phyloP scores from a whole-genome alignment of 2,113 vertebrate species.

The Plotosus lineatus region DNA sequence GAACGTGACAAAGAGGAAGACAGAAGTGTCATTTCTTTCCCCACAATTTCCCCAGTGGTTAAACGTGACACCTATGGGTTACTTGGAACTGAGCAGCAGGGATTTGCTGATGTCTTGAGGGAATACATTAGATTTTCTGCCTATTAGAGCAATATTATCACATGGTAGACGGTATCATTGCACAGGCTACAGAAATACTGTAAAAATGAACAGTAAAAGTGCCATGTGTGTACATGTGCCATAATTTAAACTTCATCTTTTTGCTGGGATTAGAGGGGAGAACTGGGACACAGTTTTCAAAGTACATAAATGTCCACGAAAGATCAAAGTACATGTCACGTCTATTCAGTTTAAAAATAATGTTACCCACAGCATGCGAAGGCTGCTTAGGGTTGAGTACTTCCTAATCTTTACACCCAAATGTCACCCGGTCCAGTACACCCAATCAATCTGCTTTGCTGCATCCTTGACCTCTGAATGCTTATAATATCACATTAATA shows the following conservation, averaged over 20 bases:
- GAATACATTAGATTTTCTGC: slow-evolving; percentile 1
- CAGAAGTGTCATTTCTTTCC: slow-evolving; percentile 4
- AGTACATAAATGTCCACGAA: neutral
- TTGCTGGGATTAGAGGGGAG: neutral
- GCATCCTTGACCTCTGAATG: slow-evolving; percentile 1
- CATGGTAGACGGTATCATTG: neutral
- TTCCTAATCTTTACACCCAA: slow-evolving; percentile 19
- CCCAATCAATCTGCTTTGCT: slow-evolving; percentile 20
- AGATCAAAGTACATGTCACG: neutral
- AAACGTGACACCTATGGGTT: slow-evolving; percentile 31
- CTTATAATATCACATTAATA: slow-evolving; percentile 2
- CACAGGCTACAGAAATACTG: neutral
- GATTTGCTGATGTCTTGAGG: slow-evolving; percentile 47
- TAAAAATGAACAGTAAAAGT: neutral
- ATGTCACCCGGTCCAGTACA: slow-evolving; percentile 26
- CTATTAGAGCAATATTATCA: slow-evolving; percentile 19
- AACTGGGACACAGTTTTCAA: neutral
- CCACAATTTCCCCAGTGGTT: slow-evolving; percentile 24
- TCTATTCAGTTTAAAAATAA: neutral
- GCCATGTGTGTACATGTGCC: neutral
- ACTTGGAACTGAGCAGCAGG: slow-evolving; percentile 44
- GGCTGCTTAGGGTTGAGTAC: slow-evolving; percentile 13
- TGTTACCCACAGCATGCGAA: neutral
- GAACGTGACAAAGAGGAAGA: neutral
- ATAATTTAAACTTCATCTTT: neutral